Evolutionary conservation across 1,140 invertebrate species (phyloP).

Genomic region (Drosophila melanogaster): DNA sequence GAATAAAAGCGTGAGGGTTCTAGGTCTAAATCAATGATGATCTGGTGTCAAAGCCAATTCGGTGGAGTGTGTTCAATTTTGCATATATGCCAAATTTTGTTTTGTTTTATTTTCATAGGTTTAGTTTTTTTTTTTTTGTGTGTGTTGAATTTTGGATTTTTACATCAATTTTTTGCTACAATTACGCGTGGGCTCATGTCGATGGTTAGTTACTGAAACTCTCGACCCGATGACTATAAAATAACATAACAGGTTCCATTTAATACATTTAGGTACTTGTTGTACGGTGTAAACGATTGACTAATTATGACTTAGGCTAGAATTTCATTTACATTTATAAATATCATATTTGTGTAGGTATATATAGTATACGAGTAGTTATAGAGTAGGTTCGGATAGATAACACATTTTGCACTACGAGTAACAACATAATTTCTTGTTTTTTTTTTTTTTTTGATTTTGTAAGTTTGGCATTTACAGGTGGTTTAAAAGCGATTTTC

Average conservation of each 20-base stretch:
- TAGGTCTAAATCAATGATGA: slow-evolving; percentile 24
- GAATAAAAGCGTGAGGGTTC: slow-evolving; percentile 14
- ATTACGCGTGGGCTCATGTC: slow-evolving; percentile 40
- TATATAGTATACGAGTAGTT: slow-evolving; percentile 59
- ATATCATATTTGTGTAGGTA: slow-evolving; percentile 52
- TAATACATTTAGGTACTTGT: slow-evolving; percentile 70
- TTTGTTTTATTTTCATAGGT: slow-evolving; percentile 48
- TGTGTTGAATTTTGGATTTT: slow-evolving; percentile 41
- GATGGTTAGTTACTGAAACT: slow-evolving; percentile 71
- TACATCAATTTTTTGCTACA: slow-evolving; percentile 63
- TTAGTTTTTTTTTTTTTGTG: slow-evolving; percentile 24
- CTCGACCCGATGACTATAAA: slow-evolving; percentile 58
- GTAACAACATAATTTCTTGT: slow-evolving; percentile 25
- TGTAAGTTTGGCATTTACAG: slow-evolving; percentile 40
- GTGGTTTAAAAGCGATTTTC: slow-evolving; percentile 31
- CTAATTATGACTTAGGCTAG: slow-evolving; percentile 64
- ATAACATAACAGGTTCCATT: slow-evolving; percentile 72
- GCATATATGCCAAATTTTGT: slow-evolving; percentile 58
- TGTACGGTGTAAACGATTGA: slow-evolving; percentile 60
- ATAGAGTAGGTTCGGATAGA: slow-evolving; percentile 50
- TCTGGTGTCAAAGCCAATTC: slow-evolving; percentile 44
- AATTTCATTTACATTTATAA: slow-evolving; percentile 66
- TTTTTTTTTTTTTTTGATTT: slow-evolving; percentile 11
- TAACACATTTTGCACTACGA: slow-evolving; percentile 42
- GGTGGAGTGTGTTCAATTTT: slow-evolving; percentile 35